Base-by-base conservation (phyloP, 2,888 invertebrate species). In the Lamproptera curius region DNA sequence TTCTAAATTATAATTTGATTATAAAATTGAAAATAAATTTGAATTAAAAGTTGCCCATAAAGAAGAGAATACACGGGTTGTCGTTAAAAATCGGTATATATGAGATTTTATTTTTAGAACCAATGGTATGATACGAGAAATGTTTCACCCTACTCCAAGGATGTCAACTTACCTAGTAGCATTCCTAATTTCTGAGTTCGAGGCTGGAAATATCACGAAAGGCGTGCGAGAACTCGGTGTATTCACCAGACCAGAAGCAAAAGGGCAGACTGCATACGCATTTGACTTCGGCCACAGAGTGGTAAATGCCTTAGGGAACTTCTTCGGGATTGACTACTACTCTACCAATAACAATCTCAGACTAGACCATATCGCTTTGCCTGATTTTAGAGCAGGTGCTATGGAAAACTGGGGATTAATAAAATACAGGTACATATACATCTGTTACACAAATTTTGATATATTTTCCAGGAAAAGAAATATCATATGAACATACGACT, bases 361-460 rank as follows among this genome's bases (percentile, higher is more conserved):
- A 70, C 89, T 96, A 73, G 94, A 96, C 65, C 91, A 96, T 65
- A 91, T 95, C n/a, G 96, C 95, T 1, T 89, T 97, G 50, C 93
- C 95, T 0, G 95, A 96, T 69, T 96, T 96, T 70, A 89, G 90
- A 38, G 92, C 94, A 54, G 95, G 94, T 35, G 96, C 96, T 42
- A 96, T 97, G 96, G 96, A 96, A 70, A 97, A 97, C 70, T 97
- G 96, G 96, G 97, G 96, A 5, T 83, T 97, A 16, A 89, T 96
- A 5, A 96, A 94, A 1, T 97, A 94, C 78, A 91, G 91, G 93
- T 92, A 70, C 20, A 6, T n/a, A n/a, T n/a, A n/a, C n/a, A n/a
- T n/a, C n/a, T n/a, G n/a, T n/a, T n/a, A n/a, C n/a, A n/a, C n/a
- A n/a, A n/a, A n/a, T n/a, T n/a, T n/a, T n/a, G n/a, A n/a, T n/a